Percentiles rank a stretch among this genome's conserved stretches.
Evolutionary conservation across 2,888 invertebrate species (phyloP).

Genomic region (Cabera pusaria): DNA sequence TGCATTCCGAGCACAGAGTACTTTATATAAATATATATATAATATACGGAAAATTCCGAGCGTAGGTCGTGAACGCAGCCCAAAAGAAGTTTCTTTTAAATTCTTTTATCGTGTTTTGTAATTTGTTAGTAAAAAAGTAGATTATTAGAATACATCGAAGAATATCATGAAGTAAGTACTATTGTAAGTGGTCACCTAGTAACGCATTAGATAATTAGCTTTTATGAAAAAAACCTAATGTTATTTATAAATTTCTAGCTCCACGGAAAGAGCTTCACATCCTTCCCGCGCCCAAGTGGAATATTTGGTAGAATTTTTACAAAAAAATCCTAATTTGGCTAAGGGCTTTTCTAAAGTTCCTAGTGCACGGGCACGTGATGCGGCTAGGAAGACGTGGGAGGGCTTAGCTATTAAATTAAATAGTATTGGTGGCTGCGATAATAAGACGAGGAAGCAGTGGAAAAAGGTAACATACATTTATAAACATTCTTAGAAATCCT

Average conservation of each 20-base stretch:
- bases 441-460: constrained; percentile 3
- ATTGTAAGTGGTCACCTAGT: too few species aligned
- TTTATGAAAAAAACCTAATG: too few species aligned
- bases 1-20: too few species aligned
- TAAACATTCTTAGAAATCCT: background rate
- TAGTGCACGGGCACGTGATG: background rate
- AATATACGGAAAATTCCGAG: too few species aligned
- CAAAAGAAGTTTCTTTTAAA: too few species aligned
- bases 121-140: too few species aligned
- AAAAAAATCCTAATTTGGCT: background rate
- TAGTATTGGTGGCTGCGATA: background rate
- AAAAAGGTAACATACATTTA: background rate
- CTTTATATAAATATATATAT: too few species aligned
- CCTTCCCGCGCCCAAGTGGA: background rate
- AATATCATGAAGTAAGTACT: too few species aligned
- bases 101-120: too few species aligned
- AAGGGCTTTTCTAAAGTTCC: background rate
- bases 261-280: background rate
- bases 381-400: background rate
- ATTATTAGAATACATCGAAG: too few species aligned
- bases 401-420: background rate
- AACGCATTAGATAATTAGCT: too few species aligned
- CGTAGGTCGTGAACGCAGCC: too few species aligned
- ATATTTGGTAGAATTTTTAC: background rate
- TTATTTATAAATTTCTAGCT: background rate